A percentile compares a stretch with the other conserved stretches of the same genome.
Evolutionary conservation across 1,140 invertebrate species (phyloP).

Genomic region (Penaeus indicus): DNA sequence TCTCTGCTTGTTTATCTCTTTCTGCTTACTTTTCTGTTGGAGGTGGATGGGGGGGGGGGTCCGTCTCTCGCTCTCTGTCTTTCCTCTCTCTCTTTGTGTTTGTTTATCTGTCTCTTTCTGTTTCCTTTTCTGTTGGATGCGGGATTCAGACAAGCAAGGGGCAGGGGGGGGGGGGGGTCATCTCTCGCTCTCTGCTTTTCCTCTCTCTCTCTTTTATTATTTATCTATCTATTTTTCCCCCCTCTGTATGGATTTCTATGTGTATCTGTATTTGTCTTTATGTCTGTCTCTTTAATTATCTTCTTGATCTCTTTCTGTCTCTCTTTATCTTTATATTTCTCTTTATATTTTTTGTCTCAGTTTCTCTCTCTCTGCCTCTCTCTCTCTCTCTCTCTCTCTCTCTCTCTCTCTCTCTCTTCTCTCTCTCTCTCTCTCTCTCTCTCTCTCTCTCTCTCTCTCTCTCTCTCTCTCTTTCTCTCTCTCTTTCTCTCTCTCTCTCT

Average conservation of each 20-base stretch:
- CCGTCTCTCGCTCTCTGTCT: no score
- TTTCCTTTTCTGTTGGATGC: no score
- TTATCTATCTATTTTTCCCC: not conserved
- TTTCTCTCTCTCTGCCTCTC: not conserved
- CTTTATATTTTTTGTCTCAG: not conserved
- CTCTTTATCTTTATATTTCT: not conserved
- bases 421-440: constrained; percentile 1
- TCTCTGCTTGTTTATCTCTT: no score
- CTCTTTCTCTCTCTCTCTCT: constrained; percentile 33
- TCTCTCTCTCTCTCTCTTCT: constrained; percentile 19
- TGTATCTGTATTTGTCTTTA: no score
- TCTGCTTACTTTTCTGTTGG: no score
- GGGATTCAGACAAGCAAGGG: not conserved
- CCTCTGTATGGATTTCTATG: no score
- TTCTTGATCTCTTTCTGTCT: not conserved
- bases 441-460: constrained; percentile 21
- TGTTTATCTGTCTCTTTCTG: no score
- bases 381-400: not conserved
- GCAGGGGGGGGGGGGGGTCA: not conserved
- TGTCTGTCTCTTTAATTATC: not conserved
- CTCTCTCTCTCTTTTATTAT: not conserved
- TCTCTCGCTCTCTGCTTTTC: not conserved
- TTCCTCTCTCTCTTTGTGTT: no score
- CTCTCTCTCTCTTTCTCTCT: not conserved
- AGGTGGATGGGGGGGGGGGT: no score